Conservation (phyloP, 2,113 vertebrate species). For the Marcusenius ussheri region DNA sequence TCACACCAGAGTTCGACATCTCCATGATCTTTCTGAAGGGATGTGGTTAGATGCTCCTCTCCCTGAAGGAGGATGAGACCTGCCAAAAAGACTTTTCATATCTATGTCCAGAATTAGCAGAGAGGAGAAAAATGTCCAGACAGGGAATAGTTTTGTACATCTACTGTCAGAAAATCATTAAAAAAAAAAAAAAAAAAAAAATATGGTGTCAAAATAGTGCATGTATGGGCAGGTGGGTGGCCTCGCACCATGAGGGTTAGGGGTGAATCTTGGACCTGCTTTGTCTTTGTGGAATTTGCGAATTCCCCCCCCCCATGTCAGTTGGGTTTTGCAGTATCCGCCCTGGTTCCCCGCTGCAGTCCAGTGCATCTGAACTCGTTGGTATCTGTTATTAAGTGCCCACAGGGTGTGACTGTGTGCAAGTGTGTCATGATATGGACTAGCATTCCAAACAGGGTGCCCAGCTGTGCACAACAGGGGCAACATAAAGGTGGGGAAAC, state of each 20-base stretch:
- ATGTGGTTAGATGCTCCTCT: background rate
- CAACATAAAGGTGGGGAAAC: background rate
- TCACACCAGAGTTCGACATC: background rate
- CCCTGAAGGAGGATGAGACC: background rate
- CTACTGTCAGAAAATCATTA: background rate
- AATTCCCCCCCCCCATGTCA: background rate
- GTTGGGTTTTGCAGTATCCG: background rate
- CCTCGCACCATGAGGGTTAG: background rate
- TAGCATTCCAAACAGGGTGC: background rate
- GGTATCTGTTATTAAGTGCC: no score
- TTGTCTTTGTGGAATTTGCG: background rate
- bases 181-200: background rate
- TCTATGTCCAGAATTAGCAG: background rate
- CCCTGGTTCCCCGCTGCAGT: background rate
- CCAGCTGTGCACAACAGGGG: background rate
- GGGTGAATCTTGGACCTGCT: background rate
- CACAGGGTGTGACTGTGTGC: background rate
- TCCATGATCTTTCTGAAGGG: background rate
- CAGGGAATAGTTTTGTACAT: background rate
- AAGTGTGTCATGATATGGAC: background rate
- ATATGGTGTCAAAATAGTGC: background rate
- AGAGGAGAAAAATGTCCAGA: background rate
- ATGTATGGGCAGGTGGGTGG: background rate
- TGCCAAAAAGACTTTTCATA: background rate
- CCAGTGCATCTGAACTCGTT: no score